Conservation (phyloP, 1,140 invertebrate genomes). For the Zaprionus ornatus region DNA sequence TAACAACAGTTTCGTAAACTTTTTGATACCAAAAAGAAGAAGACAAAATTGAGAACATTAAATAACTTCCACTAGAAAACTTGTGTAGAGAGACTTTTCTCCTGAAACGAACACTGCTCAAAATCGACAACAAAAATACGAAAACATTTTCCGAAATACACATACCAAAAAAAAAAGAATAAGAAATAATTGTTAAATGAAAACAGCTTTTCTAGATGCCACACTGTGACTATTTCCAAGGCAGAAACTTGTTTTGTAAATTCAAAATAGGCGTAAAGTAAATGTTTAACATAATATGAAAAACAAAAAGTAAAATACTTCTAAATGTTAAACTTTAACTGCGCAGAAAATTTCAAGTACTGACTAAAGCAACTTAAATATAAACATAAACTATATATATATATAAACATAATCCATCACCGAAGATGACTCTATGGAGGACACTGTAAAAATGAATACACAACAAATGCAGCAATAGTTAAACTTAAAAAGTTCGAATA, state of each 20-base stretch:
- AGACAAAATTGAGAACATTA: conserved; percentile 1
- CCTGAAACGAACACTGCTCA: conserved; percentile 50
- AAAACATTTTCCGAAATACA: conserved; percentile 25
- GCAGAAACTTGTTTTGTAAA: conserved; percentile 59
- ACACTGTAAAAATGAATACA: conserved; percentile 51
- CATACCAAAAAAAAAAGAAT: conserved; percentile 3
- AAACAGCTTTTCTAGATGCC: conserved; percentile 68
- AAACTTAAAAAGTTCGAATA: conserved; percentile 34
- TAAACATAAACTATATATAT: conserved; percentile 31
- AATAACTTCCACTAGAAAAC: conserved; percentile 21
- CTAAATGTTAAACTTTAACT: conserved; percentile 51
- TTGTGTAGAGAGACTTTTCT: conserved; percentile 40
- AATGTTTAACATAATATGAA: conserved; percentile 54
- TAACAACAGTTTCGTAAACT: conserved; percentile 38
- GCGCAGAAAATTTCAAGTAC: conserved; percentile 71
- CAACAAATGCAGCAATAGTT: conserved; percentile 25
- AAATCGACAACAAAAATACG: conserved; percentile 13
- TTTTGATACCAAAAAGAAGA: conserved; percentile 47
- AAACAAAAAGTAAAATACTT: conserved; percentile 34
- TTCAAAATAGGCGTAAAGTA: conserved; percentile 58
- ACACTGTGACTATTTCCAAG: conserved; percentile 59
- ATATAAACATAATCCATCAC: conserved; percentile 19
- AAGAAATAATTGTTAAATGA: conserved; percentile 25
- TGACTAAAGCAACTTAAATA: conserved; percentile 51
- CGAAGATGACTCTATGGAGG: not conserved